Percentiles rank a stretch among this genome's conserved stretches.
Conservation (phyloP, 2,113 vertebrate genomes). For the Propithecus coquereli region DNA sequence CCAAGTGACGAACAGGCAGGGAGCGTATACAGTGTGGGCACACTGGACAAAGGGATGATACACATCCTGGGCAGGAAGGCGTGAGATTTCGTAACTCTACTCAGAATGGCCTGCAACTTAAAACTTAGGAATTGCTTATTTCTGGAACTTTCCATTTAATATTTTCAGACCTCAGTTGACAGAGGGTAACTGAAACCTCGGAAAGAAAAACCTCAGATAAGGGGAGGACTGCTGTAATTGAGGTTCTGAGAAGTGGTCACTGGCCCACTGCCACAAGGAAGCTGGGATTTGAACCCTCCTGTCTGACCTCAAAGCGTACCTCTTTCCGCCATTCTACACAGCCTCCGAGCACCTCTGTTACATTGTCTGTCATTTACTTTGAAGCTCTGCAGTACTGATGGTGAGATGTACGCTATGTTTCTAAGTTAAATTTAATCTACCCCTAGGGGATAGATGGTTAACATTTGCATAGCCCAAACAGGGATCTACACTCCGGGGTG, state of each 20-base stretch:
- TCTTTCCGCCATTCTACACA: neutral
- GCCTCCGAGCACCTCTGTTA: neutral
- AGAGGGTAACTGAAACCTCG: neutral
- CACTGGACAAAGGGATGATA: neutral
- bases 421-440: neutral
- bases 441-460: neutral
- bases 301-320: neutral
- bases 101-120: neutral
- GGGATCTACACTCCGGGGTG: neutral
- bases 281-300: neutral
- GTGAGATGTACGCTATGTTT: neutral
- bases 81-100: neutral
- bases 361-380: neutral
- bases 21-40: neutral
- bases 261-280: neutral
- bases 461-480: neutral
- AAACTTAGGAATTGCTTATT: neutral
- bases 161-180: neutral
- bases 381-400: neutral
- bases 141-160: neutral
- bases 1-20: neutral
- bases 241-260: neutral
- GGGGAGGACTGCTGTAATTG: neutral
- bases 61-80: neutral
- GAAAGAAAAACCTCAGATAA: neutral